Evolutionary conservation across 2,113 vertebrate species (phyloP), one percentile per base, ranked within the genome.

Genomic region (Oenanthe melanoleuca): DNA sequence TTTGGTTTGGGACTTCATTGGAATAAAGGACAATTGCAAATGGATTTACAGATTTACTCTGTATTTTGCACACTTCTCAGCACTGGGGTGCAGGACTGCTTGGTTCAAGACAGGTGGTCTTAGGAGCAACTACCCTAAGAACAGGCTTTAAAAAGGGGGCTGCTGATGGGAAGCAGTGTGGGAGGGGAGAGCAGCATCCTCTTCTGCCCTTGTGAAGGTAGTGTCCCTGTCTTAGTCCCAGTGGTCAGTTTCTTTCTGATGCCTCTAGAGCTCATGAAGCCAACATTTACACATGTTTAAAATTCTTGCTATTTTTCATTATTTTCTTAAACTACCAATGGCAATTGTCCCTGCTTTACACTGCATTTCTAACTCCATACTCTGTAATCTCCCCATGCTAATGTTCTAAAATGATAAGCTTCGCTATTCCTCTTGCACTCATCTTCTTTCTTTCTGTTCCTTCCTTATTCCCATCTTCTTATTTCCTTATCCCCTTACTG

Each of bases 111-210:
- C 21, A 34, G 26, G 22, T 49, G 28, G 42, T 23, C 25, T 70
- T 33, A 31, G 47, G 33, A 84, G 25, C 42, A 74, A 14, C 69
- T 53, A 8, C n/a, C 45, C 15, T 37, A 53, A 65, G 40, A 86
- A 59, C 6, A 94, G 59, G 77, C 13, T 33, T 65, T 17, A n/a
- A 31, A 57, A 80, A 42, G 12, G 5, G 14, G 14, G 24, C 40
- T 69, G 21, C 24, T 2, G 2, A 33, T 38, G 19, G 56, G 64
- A 69, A 61, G 37, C 26, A 52, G 49, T 1, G 2, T 56, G 29
- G 37, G 24, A 73, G 13, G 21, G 11, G 5, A 12, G 0, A 0
- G 49, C 40, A 72, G 42, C 37, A 84, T 73, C 64, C 25, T 50
- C 18, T 80, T 65, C 69, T 73, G n/a, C 50, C 25, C 25, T 78